These are phyloP conservation scores for Coronaproctus castanopsis DNA, from an alignment of 2,888 invertebrate genomes.

Conservation along the genomic window DNA sequence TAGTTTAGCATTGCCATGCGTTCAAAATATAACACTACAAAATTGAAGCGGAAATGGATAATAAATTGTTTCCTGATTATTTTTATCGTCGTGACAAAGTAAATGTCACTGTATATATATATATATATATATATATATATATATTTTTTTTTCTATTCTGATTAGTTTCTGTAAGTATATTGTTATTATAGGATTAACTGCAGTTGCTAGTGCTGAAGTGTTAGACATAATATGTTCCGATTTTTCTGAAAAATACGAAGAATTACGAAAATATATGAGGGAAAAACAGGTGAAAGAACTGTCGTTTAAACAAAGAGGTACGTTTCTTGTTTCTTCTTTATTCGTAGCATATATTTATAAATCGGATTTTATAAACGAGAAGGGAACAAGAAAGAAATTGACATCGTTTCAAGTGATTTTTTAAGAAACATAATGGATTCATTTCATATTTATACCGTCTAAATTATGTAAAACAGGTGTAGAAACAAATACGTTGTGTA, in stretches of 20 bases:
- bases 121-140: no score
- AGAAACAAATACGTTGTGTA: no score
- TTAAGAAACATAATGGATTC: not conserved
- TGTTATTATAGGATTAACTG: slow-evolving; percentile 66
- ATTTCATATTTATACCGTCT: no score
- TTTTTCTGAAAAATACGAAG: slow-evolving; percentile 86
- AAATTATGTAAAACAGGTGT: no score
- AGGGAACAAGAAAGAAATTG: not conserved
- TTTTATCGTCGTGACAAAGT: no score
- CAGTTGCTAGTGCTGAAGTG: slow-evolving; percentile 77
- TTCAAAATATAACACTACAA: no score
- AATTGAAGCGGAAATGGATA: no score
- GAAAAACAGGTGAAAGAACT: slow-evolving; percentile 48
- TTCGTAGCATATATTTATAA: not conserved
- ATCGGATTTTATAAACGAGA: not conserved
- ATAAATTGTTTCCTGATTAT: no score
- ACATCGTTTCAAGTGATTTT: not conserved
- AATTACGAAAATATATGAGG: slow-evolving; percentile 53
- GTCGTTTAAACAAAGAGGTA: slow-evolving; percentile 42
- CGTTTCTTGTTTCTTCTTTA: not conserved
- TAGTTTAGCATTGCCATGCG: no score
- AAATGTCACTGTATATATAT: no score
- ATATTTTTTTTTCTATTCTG: no score
- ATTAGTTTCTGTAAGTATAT: no score
- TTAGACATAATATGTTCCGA: slow-evolving; percentile 88